These are phyloP conservation scores for Odontesthes bonariensis DNA, from an alignment of 2,113 vertebrate genomes.

Conservation along the genomic window DNA sequence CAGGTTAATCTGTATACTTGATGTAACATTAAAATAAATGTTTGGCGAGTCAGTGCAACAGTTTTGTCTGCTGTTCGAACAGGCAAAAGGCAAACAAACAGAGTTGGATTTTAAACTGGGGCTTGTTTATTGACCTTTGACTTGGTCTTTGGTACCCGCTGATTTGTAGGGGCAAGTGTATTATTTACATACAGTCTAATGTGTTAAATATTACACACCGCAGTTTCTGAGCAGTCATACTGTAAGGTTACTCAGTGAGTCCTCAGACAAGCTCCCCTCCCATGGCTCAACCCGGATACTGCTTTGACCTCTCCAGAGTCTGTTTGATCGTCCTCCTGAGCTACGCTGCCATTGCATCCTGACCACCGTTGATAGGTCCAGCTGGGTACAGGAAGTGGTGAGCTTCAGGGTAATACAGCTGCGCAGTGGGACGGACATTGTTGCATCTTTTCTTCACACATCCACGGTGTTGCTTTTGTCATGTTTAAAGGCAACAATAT, in stretches of 20 bases:
- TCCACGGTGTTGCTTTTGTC: no score
- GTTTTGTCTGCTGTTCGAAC: not conserved
- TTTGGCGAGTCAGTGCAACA: not conserved
- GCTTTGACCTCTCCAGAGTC: conserved; percentile 56
- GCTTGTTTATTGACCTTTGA: rapidly evolving
- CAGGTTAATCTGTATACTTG: not conserved
- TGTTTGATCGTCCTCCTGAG: conserved; percentile 61
- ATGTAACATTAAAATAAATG: not conserved
- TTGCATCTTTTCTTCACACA: not conserved
- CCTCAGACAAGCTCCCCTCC: conserved; percentile 3
- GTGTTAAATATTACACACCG: not conserved
- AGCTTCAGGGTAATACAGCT: conserved; percentile 48
- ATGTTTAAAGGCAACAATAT: no score
- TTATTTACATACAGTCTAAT: not conserved
- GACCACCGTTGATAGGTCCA: conserved; percentile 48
- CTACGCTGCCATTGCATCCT: conserved; percentile 55
- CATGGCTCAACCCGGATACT: conserved; percentile 31
- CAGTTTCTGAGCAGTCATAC: conserved; percentile 20
- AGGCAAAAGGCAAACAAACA: not conserved
- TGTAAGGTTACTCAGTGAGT: conserved; percentile 35
- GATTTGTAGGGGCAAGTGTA: not conserved
- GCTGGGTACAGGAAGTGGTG: conserved; percentile 65
- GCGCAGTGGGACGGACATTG: not conserved
- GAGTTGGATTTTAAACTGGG: not conserved
- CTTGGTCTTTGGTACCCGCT: not conserved